phyloP scores from a whole-genome alignment of 2,888 invertebrate genomes.

The Crossocerus cetratus region DNA sequence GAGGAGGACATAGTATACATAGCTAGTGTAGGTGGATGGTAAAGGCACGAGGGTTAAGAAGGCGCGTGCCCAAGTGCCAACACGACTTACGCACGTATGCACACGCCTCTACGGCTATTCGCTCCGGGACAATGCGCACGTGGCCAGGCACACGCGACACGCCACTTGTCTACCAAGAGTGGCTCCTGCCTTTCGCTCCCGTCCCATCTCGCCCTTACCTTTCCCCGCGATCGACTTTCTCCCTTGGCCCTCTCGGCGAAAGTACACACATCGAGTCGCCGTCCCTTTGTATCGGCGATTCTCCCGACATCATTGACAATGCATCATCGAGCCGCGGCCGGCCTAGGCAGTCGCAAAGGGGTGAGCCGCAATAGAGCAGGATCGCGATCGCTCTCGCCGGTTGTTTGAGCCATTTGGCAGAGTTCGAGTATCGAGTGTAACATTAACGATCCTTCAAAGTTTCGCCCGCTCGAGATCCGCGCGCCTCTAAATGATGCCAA shows the following conservation, averaged over 20 bases:
- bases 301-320: too few species aligned
- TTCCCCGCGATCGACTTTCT: conserved; percentile 3
- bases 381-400: too few species aligned
- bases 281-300: too few species aligned
- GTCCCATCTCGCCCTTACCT: neutral
- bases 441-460: too few species aligned
- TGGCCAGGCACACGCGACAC: conserved; percentile 61
- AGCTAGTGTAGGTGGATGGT: conserved; percentile 21
- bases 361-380: too few species aligned
- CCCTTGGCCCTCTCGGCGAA: neutral
- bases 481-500: too few species aligned
- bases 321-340: too few species aligned
- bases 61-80: conserved; percentile 75
- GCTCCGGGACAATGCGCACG: conserved; percentile 67
- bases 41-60: conserved; percentile 57
- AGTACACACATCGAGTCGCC: too few species aligned
- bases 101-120: conserved; percentile 57
- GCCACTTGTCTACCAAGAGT: conserved; percentile 53
- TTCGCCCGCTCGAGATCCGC: too few species aligned
- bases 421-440: too few species aligned
- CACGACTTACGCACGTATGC: conserved; percentile 63
- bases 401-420: too few species aligned
- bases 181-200: conserved; percentile 7
- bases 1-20: neutral
- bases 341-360: too few species aligned